Evolutionary conservation across 2,797 vertebrate genomes (phyloP).

Genomic region (Bradypodion pumilum): DNA sequence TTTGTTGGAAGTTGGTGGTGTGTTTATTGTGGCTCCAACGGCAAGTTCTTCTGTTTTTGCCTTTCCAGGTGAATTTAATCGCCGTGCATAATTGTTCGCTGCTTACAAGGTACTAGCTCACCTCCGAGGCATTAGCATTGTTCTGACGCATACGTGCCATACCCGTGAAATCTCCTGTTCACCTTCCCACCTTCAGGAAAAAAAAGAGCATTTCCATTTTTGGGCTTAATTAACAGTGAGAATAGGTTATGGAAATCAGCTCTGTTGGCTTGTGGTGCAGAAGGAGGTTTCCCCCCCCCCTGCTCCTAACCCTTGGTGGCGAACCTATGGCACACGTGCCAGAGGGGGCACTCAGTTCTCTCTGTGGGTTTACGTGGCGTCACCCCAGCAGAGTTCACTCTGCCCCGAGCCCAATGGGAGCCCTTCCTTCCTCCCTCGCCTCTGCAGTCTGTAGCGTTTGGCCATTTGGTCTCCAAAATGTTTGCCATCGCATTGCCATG

Average conservation of each 20-base stretch:
- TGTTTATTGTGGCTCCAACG: not conserved
- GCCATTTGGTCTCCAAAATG: too few relatives aligned
- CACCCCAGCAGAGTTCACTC: too few relatives aligned
- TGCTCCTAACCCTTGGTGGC: not conserved
- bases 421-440: too few relatives aligned
- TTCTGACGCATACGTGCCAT: not conserved
- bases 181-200: not conserved
- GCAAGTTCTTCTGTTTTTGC: not conserved
- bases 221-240: not conserved
- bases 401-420: too few relatives aligned
- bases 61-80: not conserved
- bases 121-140: not conserved
- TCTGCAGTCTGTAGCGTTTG: too few relatives aligned
- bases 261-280: not conserved
- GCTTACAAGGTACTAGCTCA: not conserved
- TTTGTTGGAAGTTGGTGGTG: not conserved
- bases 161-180: not conserved
- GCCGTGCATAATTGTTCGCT: not conserved
- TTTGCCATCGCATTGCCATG: not conserved
- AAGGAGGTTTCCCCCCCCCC: not conserved
- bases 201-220: conserved; percentile 11
- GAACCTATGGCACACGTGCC: too few relatives aligned
- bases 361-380: too few relatives aligned
- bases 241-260: not conserved
- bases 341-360: too few relatives aligned